Evolutionary conservation across 1,140 invertebrate genomes (phyloP).

Genomic region (Nephila pilipes): DNA sequence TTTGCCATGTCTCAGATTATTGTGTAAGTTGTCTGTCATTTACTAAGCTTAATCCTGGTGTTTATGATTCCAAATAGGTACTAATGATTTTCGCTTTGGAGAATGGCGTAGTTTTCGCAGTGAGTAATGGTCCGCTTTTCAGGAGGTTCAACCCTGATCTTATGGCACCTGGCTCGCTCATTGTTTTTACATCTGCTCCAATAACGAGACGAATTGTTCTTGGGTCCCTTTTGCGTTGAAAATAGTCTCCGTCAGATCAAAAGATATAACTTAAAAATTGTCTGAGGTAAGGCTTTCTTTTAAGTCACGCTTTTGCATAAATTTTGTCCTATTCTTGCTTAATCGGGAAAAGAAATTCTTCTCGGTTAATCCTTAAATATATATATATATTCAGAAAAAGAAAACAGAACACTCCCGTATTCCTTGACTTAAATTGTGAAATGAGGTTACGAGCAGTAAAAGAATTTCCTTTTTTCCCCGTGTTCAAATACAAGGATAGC

Average conservation of each 20-base stretch:
- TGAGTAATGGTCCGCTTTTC: slow-evolving; percentile 45
- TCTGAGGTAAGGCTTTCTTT: background rate
- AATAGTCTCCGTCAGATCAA: background rate
- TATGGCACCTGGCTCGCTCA: background rate
- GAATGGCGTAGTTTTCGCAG: slow-evolving; percentile 37
- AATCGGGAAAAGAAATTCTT: background rate
- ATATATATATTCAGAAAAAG: background rate
- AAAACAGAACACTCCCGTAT: background rate
- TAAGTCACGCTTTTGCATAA: slow-evolving; percentile 38
- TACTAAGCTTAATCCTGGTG: slow-evolving; percentile 66
- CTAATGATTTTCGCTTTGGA: slow-evolving; percentile 57
- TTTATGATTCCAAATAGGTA: slow-evolving; percentile 69
- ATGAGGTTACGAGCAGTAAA: background rate
- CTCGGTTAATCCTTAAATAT: slow-evolving; percentile 10
- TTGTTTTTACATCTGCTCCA: slow-evolving; percentile 37
- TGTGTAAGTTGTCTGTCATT: slow-evolving; percentile 66
- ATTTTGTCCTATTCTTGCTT: background rate
- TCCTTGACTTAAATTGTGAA: background rate
- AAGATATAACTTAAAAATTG: slow-evolving; percentile 1
- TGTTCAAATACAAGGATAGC: background rate
- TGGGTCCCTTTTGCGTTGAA: background rate
- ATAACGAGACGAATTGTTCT: slow-evolving; percentile 5
- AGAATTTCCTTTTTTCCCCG: background rate
- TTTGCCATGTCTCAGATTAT: slow-evolving; percentile 27
- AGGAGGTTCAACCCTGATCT: background rate